These are phyloP conservation scores for Netelia inedita DNA, from an alignment of 2,888 invertebrate species.

Conservation along the genomic window DNA sequence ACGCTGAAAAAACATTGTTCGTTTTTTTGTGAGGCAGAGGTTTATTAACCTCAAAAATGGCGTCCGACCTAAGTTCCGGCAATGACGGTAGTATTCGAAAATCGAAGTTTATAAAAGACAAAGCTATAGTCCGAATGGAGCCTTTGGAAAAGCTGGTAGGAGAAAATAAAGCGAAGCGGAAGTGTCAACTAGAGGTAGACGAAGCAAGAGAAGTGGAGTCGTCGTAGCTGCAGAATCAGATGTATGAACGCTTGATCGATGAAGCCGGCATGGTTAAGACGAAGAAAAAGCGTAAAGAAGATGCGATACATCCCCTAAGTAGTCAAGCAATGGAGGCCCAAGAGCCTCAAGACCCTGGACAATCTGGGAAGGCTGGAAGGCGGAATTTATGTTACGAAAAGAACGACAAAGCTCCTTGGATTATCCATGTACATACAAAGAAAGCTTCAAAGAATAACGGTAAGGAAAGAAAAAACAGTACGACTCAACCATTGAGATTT, in stretches of 20 bases:
- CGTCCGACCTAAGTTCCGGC: neutral
- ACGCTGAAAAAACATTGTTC: too few species aligned
- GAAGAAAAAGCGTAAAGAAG: conserved; percentile 2
- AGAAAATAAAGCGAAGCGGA: neutral
- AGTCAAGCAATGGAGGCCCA: neutral
- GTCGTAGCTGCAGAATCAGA: neutral
- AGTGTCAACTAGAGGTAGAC: neutral
- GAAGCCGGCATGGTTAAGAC: neutral
- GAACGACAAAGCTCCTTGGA: neutral
- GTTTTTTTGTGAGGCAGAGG: neutral
- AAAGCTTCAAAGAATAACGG: neutral
- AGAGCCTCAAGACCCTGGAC: neutral
- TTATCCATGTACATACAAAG: neutral
- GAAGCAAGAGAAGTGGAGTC: neutral
- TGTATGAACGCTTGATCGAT: neutral
- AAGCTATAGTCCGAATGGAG: too few species aligned
- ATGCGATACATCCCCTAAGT: neutral
- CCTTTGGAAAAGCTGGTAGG: neutral
- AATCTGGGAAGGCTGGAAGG: neutral
- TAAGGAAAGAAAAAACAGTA: neutral
- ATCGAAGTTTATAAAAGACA: too few species aligned
- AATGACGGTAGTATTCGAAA: neutral
- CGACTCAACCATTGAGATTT: neutral
- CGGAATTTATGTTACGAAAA: neutral
- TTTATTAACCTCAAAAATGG: neutral